Evolutionary conservation across 1,140 invertebrate genomes (phyloP), one percentile per base, ranked within the genome.

Genomic region (Aphidius gifuensis): DNA sequence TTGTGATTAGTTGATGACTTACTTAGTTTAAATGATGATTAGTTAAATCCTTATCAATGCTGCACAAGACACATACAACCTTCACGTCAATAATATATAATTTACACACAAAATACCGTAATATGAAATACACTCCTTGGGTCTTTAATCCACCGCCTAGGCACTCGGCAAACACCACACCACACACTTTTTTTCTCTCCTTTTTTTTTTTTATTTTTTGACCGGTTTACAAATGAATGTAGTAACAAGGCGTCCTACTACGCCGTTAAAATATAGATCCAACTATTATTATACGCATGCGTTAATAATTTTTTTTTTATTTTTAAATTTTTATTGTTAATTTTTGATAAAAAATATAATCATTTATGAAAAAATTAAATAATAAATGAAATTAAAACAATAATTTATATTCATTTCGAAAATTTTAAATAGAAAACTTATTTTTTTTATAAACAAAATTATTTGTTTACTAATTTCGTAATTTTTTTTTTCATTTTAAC

Each of bases 171-270:
- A 32, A 5, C 40, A 16, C 53, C 9, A 40, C 16, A 16, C 16
- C 23, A 32, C 23, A 32, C 23, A 32, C 2, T 32, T 32, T 32
- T 32, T 32, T 32, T 16, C 16, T 16, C 16, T 1, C 1, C 1
- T 16, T 16, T 32, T 32, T 32, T 32, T 32, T 32, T 32, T 32
- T 32, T 32, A 3, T 32, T 32, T 32, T 2, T 32, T 32, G 40
- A 38, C 76, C 76, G 75, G 78, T 75, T 77, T 73, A 76, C 76
- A 73, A 81, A 76, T 74, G 69, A 73, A 64, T 64, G 68, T 49
- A 65, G 68, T 51, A 62, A 58, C 61, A 58, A 64, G 58, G 63
- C 69, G 68, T 64, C 62, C 49, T 53, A 67, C 67, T 71, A 68
- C 71, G 74, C 72, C 8, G 5, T 5, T 40, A 32, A 50, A 58